Evolutionary conservation across 2,797 vertebrate genomes (phyloP).

Genomic region (Mormyrus proboscirostris): DNA sequence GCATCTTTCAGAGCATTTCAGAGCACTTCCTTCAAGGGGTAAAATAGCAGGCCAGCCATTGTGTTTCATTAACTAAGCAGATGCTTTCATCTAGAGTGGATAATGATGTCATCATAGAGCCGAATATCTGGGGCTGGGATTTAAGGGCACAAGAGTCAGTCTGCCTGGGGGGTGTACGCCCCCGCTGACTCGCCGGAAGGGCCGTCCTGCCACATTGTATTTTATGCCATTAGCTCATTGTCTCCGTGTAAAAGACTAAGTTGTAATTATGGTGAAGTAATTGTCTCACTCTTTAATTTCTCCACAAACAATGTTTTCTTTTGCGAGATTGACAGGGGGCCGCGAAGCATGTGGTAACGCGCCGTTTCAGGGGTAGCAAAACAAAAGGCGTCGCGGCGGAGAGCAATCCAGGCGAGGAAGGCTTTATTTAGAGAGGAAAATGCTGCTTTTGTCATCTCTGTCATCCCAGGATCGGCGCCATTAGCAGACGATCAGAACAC

Average conservation of each 20-base stretch:
- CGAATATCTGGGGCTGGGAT: not conserved
- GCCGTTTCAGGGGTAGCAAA: not conserved
- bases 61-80: not conserved
- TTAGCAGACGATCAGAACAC: not conserved
- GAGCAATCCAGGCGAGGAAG: not conserved
- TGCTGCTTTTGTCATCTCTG: not conserved
- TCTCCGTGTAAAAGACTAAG: not conserved
- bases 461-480: not conserved
- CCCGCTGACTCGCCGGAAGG: not conserved
- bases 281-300: not conserved
- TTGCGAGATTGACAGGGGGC: not conserved
- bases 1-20: not conserved
- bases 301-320: not conserved
- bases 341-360: not conserved
- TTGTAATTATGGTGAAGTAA: conserved; percentile 1
- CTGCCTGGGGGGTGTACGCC: not conserved
- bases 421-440: not conserved
- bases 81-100: not conserved
- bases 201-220: not conserved
- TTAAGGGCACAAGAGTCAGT: not conserved
- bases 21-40: not conserved
- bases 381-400: not conserved
- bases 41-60: not conserved
- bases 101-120: not conserved
- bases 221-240: not conserved